Conservation (phyloP, 2,888 invertebrate genomes). For the Hirtodrosophila duncani region DNA sequence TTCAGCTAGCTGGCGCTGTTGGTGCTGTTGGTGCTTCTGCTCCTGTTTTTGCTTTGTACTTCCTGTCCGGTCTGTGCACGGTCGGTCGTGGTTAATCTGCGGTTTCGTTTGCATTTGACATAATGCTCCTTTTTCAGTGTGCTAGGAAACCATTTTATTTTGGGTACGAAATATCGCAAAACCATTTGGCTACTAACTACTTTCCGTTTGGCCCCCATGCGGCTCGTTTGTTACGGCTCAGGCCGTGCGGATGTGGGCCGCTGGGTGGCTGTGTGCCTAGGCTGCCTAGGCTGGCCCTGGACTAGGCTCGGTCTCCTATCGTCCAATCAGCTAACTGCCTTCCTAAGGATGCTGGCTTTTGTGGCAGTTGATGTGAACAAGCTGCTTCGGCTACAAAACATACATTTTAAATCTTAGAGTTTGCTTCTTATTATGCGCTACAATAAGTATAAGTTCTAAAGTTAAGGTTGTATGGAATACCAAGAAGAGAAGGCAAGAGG, state of each 20-base stretch:
- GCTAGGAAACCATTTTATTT: constrained; percentile 9
- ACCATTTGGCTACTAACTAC: constrained; percentile 54
- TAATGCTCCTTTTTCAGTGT: constrained; percentile 17
- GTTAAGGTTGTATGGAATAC: too few species aligned
- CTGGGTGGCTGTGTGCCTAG: constrained; percentile 19
- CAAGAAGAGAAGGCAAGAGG: too few species aligned
- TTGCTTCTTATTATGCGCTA: neutral
- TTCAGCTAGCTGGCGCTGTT: constrained; percentile 5
- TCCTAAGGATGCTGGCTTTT: constrained; percentile 4
- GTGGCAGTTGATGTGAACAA: constrained; percentile 59
- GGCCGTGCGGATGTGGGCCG: neutral
- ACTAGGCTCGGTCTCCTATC: constrained; percentile 28
- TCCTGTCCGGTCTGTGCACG: neutral
- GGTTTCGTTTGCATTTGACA: constrained; percentile 37
- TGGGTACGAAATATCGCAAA: constrained; percentile 23
- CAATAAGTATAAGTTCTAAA: too few species aligned
- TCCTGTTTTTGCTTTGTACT: neutral
- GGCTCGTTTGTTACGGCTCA: neutral
- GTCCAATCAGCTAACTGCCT: constrained; percentile 8
- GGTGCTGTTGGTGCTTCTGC: neutral
- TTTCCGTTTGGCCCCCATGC: constrained; percentile 22
- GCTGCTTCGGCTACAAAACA: constrained; percentile 58
- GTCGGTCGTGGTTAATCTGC: constrained; percentile 33
- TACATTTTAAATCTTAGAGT: constrained; percentile 53
- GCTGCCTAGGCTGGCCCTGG: constrained; percentile 32